A percentile compares a stretch with the other conserved stretches of the same genome.
These are phyloP conservation scores for Pristionchus entomophagus DNA, from an alignment of 2,888 invertebrate species.

Conservation along the genomic window DNA sequence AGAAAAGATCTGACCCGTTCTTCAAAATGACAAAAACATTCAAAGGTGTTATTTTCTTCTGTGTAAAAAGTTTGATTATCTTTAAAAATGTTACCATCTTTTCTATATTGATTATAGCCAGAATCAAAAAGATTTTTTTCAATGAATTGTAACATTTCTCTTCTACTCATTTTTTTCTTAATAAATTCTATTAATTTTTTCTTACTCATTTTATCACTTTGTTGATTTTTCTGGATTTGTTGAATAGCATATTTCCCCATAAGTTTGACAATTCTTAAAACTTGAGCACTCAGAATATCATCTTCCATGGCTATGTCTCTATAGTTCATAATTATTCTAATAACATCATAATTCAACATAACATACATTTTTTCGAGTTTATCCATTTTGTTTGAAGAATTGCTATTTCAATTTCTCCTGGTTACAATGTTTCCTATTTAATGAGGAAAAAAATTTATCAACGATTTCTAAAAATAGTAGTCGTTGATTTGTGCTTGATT, in stretches of 20 bases:
- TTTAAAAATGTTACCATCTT: background rate
- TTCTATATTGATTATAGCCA: background rate
- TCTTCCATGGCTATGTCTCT: background rate
- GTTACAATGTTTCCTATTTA: constrained; percentile 47
- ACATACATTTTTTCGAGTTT: constrained; percentile 49
- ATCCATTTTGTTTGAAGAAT: constrained; percentile 51
- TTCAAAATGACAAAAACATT: background rate
- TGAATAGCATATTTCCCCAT: background rate
- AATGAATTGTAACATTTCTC: background rate
- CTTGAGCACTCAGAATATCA: background rate
- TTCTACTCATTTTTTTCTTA: background rate
- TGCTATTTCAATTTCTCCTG: constrained; percentile 52
- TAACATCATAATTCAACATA: background rate
- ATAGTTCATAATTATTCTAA: constrained; percentile 1
- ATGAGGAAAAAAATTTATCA: constrained; percentile 49
- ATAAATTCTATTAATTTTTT: background rate
- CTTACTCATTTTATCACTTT: background rate
- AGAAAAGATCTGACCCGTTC: background rate
- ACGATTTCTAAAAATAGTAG: constrained; percentile 14
- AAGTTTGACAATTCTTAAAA: background rate
- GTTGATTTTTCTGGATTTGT: background rate
- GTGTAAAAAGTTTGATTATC: background rate
- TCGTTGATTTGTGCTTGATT: no score
- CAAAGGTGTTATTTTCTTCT: background rate
- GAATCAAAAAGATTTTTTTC: background rate